phyloP scores from a whole-genome alignment of 1,140 invertebrate genomes.

The Lysiphlebus fabarum region DNA sequence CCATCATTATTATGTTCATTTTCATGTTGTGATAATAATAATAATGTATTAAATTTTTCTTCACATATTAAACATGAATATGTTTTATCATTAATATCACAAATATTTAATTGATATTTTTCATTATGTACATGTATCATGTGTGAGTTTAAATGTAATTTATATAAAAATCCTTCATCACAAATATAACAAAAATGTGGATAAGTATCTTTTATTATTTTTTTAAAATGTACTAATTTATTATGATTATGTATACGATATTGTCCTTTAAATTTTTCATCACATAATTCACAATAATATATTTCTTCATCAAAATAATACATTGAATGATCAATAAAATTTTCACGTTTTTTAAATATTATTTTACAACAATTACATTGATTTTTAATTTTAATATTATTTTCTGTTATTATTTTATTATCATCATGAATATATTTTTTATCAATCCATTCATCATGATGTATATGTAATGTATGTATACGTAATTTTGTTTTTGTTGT shows the following conservation, averaged over 20 bases:
- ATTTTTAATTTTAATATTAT: neutral
- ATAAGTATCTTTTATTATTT: conserved; percentile 5
- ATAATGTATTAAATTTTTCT: neutral
- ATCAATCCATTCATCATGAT: neutral
- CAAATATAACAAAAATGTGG: conserved; percentile 13
- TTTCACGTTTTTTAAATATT: conserved; percentile 15
- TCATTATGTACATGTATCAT: conserved; percentile 19
- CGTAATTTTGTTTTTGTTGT: conserved; percentile 5
- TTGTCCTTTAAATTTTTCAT: conserved; percentile 5
- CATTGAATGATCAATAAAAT: conserved; percentile 20
- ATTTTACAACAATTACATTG: conserved; percentile 18
- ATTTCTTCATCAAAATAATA: conserved; percentile 19
- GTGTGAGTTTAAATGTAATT: conserved; percentile 18
- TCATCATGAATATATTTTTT: neutral
- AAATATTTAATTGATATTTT: neutral
- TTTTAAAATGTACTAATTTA: conserved; percentile 14
- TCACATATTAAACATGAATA: conserved; percentile 4
- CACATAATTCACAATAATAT: conserved; percentile 8
- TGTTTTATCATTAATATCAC: neutral
- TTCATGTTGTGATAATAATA: conserved; percentile 8
- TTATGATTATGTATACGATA: conserved; percentile 15
- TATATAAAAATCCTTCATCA: conserved; percentile 22
- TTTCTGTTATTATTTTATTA: neutral
- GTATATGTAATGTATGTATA: conserved; percentile 21
- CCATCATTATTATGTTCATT: conserved; percentile 9